These are phyloP conservation scores for Melanotaenia trifasciata DNA, from an alignment of 2,797 vertebrate species.

Conservation along the genomic window DNA sequence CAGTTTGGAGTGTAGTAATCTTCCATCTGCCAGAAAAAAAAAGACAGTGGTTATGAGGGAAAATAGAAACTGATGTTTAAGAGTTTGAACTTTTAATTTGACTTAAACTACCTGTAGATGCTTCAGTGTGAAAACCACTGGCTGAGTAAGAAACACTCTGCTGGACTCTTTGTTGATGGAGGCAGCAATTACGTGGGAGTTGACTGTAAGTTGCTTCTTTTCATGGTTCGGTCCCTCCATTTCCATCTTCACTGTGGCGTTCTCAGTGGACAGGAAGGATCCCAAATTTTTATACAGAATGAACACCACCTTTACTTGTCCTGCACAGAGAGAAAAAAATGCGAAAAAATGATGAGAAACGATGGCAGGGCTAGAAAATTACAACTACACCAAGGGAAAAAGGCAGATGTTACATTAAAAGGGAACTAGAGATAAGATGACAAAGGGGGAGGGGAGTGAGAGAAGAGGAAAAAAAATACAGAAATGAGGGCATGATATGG, in stretches of 20 bases:
- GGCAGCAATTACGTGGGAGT: conserved; percentile 92
- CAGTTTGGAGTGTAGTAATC: conserved; percentile 94
- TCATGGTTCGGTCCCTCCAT: conserved; percentile 79
- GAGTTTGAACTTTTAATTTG: neutral
- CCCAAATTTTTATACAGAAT: conserved; percentile 94
- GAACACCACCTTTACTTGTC: conserved; percentile 95
- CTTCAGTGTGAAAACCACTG: conserved; percentile 91
- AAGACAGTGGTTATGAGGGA: conserved; percentile 3
- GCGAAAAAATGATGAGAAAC: conserved; percentile 12
- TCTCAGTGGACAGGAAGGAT: conserved; percentile 92
- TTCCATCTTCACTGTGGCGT: conserved; percentile 91
- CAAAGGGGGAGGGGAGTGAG: neutral
- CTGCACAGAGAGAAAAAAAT: conserved; percentile 66
- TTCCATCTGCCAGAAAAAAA: conserved; percentile 81
- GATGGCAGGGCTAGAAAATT: neutral
- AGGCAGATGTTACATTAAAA: conserved; percentile 39
- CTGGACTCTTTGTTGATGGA: conserved; percentile 97
- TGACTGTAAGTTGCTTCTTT: conserved; percentile 86
- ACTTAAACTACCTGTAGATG: conserved; percentile 86
- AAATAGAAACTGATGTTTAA: neutral
- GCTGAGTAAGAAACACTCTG: conserved; percentile 92
- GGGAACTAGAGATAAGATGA: conserved; percentile 26
- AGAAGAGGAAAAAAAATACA: conserved; percentile 36
- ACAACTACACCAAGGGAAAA: conserved; percentile 3
- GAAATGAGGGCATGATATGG: conserved; percentile 71